These are phyloP conservation scores for Eriocheir sinensis DNA, from an alignment of 1,140 invertebrate genomes.

Conservation along the genomic window DNA sequence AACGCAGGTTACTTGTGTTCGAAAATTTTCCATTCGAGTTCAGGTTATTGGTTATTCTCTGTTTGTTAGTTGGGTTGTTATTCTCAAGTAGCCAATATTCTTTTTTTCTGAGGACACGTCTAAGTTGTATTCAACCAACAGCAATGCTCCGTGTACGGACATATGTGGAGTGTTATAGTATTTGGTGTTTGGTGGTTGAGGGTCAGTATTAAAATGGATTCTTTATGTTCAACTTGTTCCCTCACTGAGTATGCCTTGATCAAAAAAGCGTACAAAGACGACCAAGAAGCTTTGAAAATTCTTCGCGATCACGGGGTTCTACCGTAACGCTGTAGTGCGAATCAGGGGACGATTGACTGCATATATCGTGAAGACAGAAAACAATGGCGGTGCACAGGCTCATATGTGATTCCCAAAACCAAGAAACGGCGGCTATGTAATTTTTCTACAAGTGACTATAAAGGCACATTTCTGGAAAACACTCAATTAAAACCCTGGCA, in stretches of 20 bases:
- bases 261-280: neutral
- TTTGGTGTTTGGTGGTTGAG: no score
- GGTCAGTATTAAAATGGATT: neutral
- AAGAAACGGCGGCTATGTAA: neutral
- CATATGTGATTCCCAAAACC: no score
- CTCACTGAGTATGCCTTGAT: neutral
- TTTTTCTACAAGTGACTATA: neutral
- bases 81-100: no score
- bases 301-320: neutral
- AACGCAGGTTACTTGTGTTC: no score
- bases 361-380: neutral
- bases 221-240: neutral
- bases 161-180: no score
- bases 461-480: neutral
- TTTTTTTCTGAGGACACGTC: no score
- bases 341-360: neutral
- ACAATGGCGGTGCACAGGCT: neutral
- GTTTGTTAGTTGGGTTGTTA: no score
- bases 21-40: no score
- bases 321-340: neutral
- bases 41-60: no score
- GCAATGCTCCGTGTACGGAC: no score
- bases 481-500: neutral
- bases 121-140: no score
- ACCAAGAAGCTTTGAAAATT: neutral